Percentiles rank a stretch among this genome's conserved stretches.
Conservation (phyloP, 1,140 invertebrate genomes). For the Caenorhabditis inopinata region DNA sequence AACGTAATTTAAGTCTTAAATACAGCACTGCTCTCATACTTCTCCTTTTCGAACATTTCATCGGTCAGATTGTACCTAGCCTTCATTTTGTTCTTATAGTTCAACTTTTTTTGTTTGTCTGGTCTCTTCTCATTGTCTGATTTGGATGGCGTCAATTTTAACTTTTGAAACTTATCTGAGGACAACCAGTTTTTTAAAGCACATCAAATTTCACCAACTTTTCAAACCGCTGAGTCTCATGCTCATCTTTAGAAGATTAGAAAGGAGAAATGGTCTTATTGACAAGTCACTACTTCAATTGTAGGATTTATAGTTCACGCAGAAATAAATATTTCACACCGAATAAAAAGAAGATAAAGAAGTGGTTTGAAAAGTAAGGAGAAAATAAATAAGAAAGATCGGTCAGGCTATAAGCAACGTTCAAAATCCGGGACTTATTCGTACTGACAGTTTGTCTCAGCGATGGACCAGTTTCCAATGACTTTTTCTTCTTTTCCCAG, state of each 20-base stretch:
- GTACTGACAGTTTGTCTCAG: conserved; percentile 57
- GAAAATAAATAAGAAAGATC: background rate
- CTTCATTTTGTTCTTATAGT: background rate
- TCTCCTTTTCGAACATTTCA: background rate
- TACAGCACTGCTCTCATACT: background rate
- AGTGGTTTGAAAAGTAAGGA: background rate
- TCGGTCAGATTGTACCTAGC: background rate
- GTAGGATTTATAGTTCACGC: conserved; percentile 16
- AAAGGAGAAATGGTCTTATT: no score
- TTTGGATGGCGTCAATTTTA: background rate
- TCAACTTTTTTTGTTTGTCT: background rate
- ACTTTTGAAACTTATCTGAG: background rate
- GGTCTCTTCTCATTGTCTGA: background rate
- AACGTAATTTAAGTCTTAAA: background rate
- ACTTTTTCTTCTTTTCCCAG: conserved; percentile 43
- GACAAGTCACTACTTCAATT: no score
- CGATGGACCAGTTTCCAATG: conserved; percentile 56
- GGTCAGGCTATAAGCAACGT: background rate
- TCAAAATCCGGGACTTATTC: conserved; percentile 24
- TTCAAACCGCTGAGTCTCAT: background rate
- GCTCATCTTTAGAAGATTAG: no score
- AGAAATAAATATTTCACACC: background rate
- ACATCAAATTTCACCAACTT: background rate
- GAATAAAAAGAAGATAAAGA: background rate
- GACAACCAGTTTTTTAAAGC: background rate